Conservation (phyloP, 2,888 invertebrate genomes). For the Drymonia ruficornis region DNA sequence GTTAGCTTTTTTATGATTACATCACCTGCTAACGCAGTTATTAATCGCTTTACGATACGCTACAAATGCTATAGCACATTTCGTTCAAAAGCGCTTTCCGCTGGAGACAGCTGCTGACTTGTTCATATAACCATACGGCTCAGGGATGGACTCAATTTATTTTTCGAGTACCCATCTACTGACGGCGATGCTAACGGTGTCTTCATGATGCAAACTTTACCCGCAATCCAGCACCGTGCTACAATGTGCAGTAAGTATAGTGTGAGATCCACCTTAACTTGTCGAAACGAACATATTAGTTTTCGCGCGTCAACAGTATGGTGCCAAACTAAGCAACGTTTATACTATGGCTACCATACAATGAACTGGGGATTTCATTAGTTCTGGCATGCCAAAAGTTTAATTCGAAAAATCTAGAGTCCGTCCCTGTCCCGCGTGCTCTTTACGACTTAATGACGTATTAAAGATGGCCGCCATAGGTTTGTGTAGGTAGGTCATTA, state of each 20-base stretch:
- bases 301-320: too few relatives aligned
- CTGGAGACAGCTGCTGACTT: background rate
- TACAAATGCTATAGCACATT: background rate
- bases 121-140: background rate
- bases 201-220: too few relatives aligned
- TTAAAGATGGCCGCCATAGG: constrained; percentile 24
- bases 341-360: too few relatives aligned
- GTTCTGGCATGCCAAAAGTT: too few relatives aligned
- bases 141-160: background rate
- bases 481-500: constrained; percentile 21
- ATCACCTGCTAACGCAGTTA: background rate
- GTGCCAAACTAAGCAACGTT: too few relatives aligned
- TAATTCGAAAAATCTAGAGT: constrained; percentile 1
- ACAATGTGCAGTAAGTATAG: too few relatives aligned
- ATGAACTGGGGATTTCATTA: too few relatives aligned
- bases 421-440: constrained; percentile 12
- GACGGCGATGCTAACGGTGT: too few relatives aligned
- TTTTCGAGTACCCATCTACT: constrained; percentile 7
- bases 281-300: too few relatives aligned
- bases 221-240: too few relatives aligned
- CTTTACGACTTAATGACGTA: constrained; percentile 25
- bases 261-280: too few relatives aligned
- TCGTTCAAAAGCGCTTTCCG: background rate
- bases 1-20: background rate
- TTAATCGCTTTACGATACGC: background rate